Base-by-base conservation (phyloP, 1,140 invertebrate species). In the Olivierus martensii region DNA sequence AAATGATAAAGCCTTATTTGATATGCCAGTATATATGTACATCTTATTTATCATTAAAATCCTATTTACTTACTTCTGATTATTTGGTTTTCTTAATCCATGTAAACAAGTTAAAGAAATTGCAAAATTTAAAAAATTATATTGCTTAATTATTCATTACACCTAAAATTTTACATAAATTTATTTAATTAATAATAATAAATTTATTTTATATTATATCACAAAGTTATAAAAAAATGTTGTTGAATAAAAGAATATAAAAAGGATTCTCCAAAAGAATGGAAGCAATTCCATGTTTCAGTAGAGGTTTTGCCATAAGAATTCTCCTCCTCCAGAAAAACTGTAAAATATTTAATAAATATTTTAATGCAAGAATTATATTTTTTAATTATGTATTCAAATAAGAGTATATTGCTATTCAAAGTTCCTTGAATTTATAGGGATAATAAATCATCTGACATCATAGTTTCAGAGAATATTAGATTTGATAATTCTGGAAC, bases 241-340 rank as follows among this genome's bases (percentile, higher is more conserved):
- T 28, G 28, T 28, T 28, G 4, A 4, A 28, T 28, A 10, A 58
- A 69, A 71, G 65, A 68, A 68, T 70, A 72, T 94, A 99, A 72
- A 91, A 99, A 41, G 95, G 94, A 75, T 98, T 99, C 76, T 98
- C 93, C 52, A 99, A 68, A 56, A 99, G 79, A 43, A 99, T 84
- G 2, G 93, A 89, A 45, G 80, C 90, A 61, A 99, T 92, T 44
- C 78, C 76, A 67, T 95, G 84, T 68, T 88, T 87, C 2, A 96
- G 67, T 19, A 97, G 66, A 11, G 93, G 92, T 67, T 86, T 87
- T 18, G 87, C 90, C 72, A 97, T 84, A 19, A 95, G 71, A 61
- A 83, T 81, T 67, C 91, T 72, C 65, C 94, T 71, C 63, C 89
- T 73, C 86, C 90, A 94, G 71, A 84, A 99, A 69, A 79, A 86